Conservation (phyloP, 2,797 vertebrate genomes). For the Pempheris klunzingeri region DNA sequence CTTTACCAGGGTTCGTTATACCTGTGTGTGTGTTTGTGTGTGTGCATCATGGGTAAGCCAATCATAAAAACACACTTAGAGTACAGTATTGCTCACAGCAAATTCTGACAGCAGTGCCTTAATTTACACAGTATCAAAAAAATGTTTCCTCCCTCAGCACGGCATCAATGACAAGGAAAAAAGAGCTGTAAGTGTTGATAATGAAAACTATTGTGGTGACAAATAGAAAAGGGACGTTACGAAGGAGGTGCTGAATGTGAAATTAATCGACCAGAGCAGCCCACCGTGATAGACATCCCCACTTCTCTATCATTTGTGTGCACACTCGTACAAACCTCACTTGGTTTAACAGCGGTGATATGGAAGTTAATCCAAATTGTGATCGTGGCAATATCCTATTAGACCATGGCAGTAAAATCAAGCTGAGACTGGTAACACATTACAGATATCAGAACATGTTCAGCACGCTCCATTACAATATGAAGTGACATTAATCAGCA, state of each 20-base stretch:
- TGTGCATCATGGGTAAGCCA: constrained; percentile 34
- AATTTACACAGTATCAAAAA: constrained; percentile 66
- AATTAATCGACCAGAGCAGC: constrained; percentile 75
- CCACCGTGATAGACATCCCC: constrained; percentile 59
- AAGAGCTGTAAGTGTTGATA: constrained; percentile 66
- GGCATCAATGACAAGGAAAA: constrained; percentile 62
- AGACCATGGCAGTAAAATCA: constrained; percentile 82
- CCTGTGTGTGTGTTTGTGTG: constrained; percentile 35
- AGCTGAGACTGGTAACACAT: constrained; percentile 79
- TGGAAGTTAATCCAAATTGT: constrained; percentile 83
- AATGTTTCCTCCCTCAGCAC: constrained; percentile 36
- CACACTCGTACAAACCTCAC: constrained; percentile 57
- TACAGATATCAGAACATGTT: constrained; percentile 79
- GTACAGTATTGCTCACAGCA: constrained; percentile 40
- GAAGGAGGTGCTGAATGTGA: constrained; percentile 70
- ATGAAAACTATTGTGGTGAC: constrained; percentile 69
- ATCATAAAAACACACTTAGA: constrained; percentile 36
- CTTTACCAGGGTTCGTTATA: constrained; percentile 54
- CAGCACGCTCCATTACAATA: constrained; percentile 78
- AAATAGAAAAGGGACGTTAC: constrained; percentile 68
- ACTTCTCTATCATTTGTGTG: constrained; percentile 51
- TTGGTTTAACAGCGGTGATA: constrained; percentile 75
- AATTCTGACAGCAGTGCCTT: constrained; percentile 50
- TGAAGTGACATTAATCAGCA: constrained; percentile 80
- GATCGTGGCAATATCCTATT: constrained; percentile 83